Evolutionary conservation across 1,140 invertebrate species (phyloP), one percentile per base, ranked within the genome.

Genomic region (Plodia interpunctella): DNA sequence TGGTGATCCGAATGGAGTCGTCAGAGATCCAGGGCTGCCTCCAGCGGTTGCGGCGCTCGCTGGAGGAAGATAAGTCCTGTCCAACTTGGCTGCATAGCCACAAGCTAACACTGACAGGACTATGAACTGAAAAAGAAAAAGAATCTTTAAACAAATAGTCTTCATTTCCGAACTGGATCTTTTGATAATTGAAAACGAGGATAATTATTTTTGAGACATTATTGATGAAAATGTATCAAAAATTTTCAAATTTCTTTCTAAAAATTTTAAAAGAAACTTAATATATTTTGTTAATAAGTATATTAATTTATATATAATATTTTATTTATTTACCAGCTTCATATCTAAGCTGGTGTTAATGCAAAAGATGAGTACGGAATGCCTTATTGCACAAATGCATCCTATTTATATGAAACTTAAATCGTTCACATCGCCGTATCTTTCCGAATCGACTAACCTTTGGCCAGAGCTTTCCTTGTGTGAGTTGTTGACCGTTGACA

Each of bases 51-150:
- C 86, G 11, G 92, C 92, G 55, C 84, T 88, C 35, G 90, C 75
- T 2, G 93, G 93, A 11, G 93, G 93, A 11, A 94, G 85, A 72
- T 94, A 94, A 11, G 88, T 91, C 69, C 91, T 92, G 62, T 93
- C 93, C 61, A 94, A 78, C 59, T 92, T 90, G 60, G 90, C 90
- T 62, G 88, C 78, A 80, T 77, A 80, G 67, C 79, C 66, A 56
- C 58, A 80, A 17, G 84, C 80, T 74, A 87, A 63, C 35, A 89
- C 56, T 49, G 82, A 76, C 70, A 88, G 57, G 49, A 89, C 59
- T 74, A 89, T 57, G 58, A 87, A 52, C 87, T 89, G 84, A 62
- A 84, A 87, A 63, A 62, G 6, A 60, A 66, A 59, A 75, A 65
- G 60, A 55, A 1, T 49, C 9, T 11, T 32, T 32, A 32, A 32